Conservation (phyloP, 2,888 invertebrate species). For the Euproctis similis region DNA sequence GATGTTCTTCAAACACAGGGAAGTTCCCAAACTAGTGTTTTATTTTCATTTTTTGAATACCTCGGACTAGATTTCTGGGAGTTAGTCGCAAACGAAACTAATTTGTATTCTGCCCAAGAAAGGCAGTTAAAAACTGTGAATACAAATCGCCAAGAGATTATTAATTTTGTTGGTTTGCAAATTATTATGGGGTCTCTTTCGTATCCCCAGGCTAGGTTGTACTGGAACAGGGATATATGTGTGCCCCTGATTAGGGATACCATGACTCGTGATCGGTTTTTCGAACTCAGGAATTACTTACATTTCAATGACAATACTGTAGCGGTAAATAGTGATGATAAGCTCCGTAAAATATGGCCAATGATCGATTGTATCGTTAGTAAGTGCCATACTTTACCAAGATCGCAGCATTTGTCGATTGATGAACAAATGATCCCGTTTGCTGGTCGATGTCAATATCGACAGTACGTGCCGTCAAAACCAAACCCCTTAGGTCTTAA, state of each 20-base stretch:
- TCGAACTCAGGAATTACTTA: not conserved
- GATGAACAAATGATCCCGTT: conserved; percentile 31
- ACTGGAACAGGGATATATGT: conserved; percentile 1
- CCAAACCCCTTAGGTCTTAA: conserved; percentile 30
- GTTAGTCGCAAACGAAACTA: not conserved
- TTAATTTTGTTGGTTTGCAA: not conserved
- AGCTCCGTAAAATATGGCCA: conserved; percentile 6
- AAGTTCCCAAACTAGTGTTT: not conserved
- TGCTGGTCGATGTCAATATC: conserved; percentile 6
- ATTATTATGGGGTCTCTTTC: not conserved
- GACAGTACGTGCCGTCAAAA: conserved; percentile 13
- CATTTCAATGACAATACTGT: not conserved
- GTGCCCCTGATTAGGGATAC: conserved; percentile 1
- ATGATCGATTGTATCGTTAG: conserved; percentile 1
- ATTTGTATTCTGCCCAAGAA: not conserved
- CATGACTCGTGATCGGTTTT: conserved; percentile 3
- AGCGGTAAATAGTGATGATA: conserved; percentile 1
- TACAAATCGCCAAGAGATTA: not conserved
- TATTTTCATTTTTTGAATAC: conserved; percentile 1
- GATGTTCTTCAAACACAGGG: not conserved
- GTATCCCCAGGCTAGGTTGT: conserved; percentile 2
- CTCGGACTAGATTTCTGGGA: not conserved
- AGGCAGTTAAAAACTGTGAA: not conserved
- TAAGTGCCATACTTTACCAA: conserved; percentile 15
- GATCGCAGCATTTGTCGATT: conserved; percentile 21